Evolutionary conservation across 2,888 invertebrate genomes (phyloP), one percentile per base, ranked within the genome.

Genomic region (Ophioninae sp.): DNA sequence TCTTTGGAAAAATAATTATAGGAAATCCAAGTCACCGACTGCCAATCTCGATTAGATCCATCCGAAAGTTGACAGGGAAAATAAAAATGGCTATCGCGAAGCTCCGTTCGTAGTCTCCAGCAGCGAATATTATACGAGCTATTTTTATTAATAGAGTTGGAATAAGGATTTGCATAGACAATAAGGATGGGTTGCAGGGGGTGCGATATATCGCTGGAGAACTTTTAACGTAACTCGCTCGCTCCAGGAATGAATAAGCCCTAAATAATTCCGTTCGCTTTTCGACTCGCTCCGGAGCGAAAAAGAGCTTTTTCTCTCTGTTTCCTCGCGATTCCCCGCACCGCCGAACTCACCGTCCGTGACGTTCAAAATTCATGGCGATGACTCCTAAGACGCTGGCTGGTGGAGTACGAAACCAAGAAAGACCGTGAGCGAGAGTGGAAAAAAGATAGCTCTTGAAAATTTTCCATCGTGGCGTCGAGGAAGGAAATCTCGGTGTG

Each of bases 91-190:
- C 44, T 44, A 44, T 1, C 2, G 44, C 8, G 44, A 44, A 13
- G 1, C 44, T 44, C 44, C 44, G 10, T 13, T 44, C 10, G 5
- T 13, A 44, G 44, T 8, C 44, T 44, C 44, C 10, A 13, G 10
- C 44, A 3, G 13, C 44, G 44, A 44, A 44, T 44, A 87, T 88
- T 88, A 87, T 86, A 86, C 87, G 87, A 86, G 80, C 86, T 89
- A 88, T 90, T 90, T 90, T 89, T 75, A 89, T 89, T 75, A 89
- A 89, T 87, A 86, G 89, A 89, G 87, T 89, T 87, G 86, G 87
- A 88, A 87, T 88, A 87, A 88, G 89, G 90, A 91, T 91, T 91
- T 91, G 90, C 91, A 90, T 90, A 87, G 87, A 88, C 88, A 89
- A 91, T 89, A 88, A 90, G 88, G 85, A 79, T 83, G 79, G 41